These are phyloP conservation scores for Columba livia DNA, from an alignment of 2,113 vertebrate species.

Conservation along the genomic window DNA sequence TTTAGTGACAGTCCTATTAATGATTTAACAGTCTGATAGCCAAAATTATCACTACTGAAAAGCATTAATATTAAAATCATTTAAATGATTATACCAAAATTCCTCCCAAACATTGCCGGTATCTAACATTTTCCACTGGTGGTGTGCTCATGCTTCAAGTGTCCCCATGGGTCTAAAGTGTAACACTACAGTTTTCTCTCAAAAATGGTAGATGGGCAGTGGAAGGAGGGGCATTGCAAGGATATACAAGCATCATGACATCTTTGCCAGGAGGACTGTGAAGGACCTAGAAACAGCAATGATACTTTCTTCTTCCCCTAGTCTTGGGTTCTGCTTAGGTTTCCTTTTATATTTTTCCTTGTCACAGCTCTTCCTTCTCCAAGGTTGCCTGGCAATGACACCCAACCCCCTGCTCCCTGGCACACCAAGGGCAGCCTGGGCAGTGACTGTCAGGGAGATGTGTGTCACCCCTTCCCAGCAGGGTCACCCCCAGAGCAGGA, in stretches of 20 bases:
- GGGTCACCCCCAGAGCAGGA: no score
- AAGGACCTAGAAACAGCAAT: background rate
- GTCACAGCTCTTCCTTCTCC: background rate
- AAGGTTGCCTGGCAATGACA: background rate
- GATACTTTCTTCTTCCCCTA: background rate
- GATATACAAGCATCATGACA: background rate
- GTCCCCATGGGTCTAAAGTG: fast-evolving
- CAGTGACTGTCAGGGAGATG: no score
- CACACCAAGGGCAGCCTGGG: background rate
- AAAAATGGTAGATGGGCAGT: fast-evolving
- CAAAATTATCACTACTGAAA: background rate
- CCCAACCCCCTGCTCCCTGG: background rate
- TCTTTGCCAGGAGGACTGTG: background rate
- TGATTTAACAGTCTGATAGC: background rate
- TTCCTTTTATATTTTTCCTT: background rate
- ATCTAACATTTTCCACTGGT: background rate
- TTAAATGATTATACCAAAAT: background rate
- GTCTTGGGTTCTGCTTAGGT: background rate
- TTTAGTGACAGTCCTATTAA: background rate
- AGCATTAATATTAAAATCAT: background rate
- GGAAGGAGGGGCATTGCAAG: background rate
- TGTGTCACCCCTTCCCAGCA: fast-evolving
- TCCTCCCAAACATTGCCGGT: background rate
- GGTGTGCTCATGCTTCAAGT: background rate
- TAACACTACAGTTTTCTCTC: background rate